Conservation (phyloP, 2,888 invertebrate species). For the Venustoraphidia nigricollis region DNA sequence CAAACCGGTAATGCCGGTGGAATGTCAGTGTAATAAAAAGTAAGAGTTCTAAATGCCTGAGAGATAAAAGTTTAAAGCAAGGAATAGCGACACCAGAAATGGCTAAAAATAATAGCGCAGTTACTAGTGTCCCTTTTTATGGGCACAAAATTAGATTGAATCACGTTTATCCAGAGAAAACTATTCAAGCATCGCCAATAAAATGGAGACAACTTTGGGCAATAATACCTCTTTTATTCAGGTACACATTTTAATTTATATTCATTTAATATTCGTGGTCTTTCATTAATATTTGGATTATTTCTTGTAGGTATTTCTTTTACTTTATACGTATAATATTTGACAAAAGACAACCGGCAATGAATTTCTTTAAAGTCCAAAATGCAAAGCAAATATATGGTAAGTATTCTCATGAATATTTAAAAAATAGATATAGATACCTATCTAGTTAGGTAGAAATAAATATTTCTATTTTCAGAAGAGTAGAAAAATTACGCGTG, state of each 20-base stretch:
- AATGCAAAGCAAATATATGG: conserved; percentile 75
- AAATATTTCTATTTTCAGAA: too few species aligned
- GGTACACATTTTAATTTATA: conserved; percentile 31
- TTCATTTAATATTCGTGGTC: conserved; percentile 4
- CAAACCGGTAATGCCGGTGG: too few species aligned
- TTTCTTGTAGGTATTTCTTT: conserved; percentile 47
- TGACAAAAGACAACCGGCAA: conserved; percentile 51
- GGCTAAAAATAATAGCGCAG: too few species aligned
- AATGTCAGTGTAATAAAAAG: background rate
- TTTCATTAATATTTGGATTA: conserved; percentile 6
- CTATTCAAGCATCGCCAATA: conserved; percentile 49
- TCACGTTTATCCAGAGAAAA: conserved; percentile 58
- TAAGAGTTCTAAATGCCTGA: background rate
- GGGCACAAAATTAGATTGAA: conserved; percentile 61
- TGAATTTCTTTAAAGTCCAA: conserved; percentile 61
- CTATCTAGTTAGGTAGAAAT: too few species aligned
- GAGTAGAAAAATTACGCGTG: too few species aligned
- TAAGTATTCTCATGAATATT: conserved; percentile 22
- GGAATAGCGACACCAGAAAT: too few species aligned
- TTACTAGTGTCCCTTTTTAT: conserved; percentile 34
- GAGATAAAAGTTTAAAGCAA: background rate
- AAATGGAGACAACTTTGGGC: conserved; percentile 51
- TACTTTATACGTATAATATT: conserved; percentile 49
- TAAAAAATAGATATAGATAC: conserved; percentile 9
- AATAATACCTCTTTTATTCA: conserved; percentile 52